Evolutionary conservation across 2,113 vertebrate genomes (phyloP), one percentile per base, ranked within the genome.

Genomic region (Nothoprocta perdicaria): DNA sequence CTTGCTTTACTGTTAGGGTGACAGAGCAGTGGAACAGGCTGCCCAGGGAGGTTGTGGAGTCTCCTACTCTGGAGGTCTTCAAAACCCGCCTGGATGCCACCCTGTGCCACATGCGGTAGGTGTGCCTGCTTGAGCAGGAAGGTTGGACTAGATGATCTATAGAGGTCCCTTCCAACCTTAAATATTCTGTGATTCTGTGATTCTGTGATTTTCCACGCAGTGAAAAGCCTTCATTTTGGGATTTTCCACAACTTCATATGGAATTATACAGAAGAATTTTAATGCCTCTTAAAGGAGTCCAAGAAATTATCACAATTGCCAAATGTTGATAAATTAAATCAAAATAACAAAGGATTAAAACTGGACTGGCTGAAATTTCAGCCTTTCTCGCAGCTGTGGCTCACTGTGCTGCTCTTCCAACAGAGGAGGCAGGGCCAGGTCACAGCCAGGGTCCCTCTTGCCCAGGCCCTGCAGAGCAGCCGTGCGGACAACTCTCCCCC

Each of bases 371-470:
- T 86, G 68, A 55, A 80, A 66, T 31, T 38, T 45, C 80, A 60
- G 63, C 27, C 18, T 13, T 63, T 80, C 55, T 86, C 17, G 84
- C 79, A 55, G 17, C 24, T 41, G 48, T 74, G 33, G 52, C 31
- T 90, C 33, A 48, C 48, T 35, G 73, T 74, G 27, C 72, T 83
- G 81, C 79, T 82, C 19, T 80, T 62, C 52, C 65, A 50, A 43
- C 24, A 31, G 3, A 1, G 1, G 1, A 33, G 45, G 78, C 58
- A 41, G n/a, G 0, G 0, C 10, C 1, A 7, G 48, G 22, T 48
- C 80, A 76, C 14, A 69, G 38, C 29, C 74, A 84, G 79, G 14
- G 33, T 33, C 75, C 67, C 35, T 18, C 33, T 90, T 86, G 69
- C 50, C 57, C 33, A 69, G 69, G 14, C 11, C 3, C 3, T 55